These are phyloP conservation scores for Pasiphila rectangulata DNA, from an alignment of 2,888 invertebrate genomes.

Conservation along the genomic window DNA sequence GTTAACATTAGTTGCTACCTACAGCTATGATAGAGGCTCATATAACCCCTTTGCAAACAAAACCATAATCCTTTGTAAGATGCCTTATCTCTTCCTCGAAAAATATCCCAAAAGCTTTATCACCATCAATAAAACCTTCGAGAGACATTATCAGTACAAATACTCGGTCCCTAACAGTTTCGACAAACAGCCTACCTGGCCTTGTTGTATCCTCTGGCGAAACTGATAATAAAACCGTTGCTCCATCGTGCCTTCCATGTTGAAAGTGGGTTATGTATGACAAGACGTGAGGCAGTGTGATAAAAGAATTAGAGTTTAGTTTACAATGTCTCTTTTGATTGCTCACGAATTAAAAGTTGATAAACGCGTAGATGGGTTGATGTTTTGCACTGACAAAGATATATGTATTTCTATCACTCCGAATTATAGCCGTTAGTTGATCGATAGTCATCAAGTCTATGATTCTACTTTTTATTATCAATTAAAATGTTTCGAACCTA, in stretches of 20 bases:
- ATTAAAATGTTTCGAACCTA: neutral
- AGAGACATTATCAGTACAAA: constrained; percentile 22
- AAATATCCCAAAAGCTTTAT: constrained; percentile 18
- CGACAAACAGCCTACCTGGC: constrained; percentile 24
- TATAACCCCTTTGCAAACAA: constrained; percentile 10
- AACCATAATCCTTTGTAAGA: constrained; percentile 8
- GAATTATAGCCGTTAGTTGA: too few relatives aligned
- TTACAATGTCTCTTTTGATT: too few relatives aligned
- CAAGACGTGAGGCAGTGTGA: constrained; percentile 9
- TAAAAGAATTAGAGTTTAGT: constrained; percentile 15
- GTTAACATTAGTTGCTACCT: neutral
- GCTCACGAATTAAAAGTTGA: too few relatives aligned
- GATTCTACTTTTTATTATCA: neutral
- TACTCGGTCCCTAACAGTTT: constrained; percentile 21
- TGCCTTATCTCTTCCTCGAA: constrained; percentile 19
- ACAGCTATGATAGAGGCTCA: neutral
- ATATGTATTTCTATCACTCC: too few relatives aligned
- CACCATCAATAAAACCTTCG: constrained; percentile 17
- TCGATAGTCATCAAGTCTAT: too few relatives aligned
- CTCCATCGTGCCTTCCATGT: constrained; percentile 16
- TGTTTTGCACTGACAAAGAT: too few relatives aligned
- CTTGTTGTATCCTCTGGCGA: constrained; percentile 36
- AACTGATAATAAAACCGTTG: constrained; percentile 33
- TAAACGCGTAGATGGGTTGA: too few relatives aligned
- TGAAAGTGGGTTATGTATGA: constrained; percentile 38